Evolutionary conservation across 2,888 invertebrate species (phyloP).

Genomic region (Gnatocerus cornutus): DNA sequence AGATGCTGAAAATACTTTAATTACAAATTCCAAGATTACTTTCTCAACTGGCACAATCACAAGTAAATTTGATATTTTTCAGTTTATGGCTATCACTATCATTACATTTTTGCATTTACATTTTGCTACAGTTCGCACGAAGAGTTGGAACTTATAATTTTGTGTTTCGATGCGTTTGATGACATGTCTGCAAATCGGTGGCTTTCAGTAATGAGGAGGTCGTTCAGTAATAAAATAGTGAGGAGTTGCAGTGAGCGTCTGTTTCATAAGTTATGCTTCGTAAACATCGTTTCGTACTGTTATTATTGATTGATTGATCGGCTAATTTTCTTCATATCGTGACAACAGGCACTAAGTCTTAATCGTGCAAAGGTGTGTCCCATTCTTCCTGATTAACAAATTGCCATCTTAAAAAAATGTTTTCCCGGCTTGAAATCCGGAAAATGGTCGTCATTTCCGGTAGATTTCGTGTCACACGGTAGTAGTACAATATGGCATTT

Average conservation of each 20-base stretch:
- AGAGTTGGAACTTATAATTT: too few species aligned
- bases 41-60: too few species aligned
- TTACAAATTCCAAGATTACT: too few species aligned
- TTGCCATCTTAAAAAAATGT: slow-evolving; percentile 68
- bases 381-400: slow-evolving; percentile 70
- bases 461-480: slow-evolving; percentile 68
- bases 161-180: background rate
- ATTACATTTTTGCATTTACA: too few species aligned
- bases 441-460: slow-evolving; percentile 68
- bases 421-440: slow-evolving; percentile 67
- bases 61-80: too few species aligned
- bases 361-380: slow-evolving; percentile 68
- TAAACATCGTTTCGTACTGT: slow-evolving; percentile 48
- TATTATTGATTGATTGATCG: slow-evolving; percentile 63
- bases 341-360: slow-evolving; percentile 68
- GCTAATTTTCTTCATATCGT: slow-evolving; percentile 64
- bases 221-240: slow-evolving; percentile 38
- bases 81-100: too few species aligned
- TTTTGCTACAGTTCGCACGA: too few species aligned
- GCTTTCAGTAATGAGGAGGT: slow-evolving; percentile 35
- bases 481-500: slow-evolving; percentile 60
- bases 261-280: slow-evolving; percentile 48
- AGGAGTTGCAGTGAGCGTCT: slow-evolving; percentile 39
- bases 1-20: too few species aligned
- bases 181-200: slow-evolving; percentile 9